A percentile compares a stretch with the other conserved stretches of the same genome.
Evolutionary conservation across 1,140 invertebrate species (phyloP).

Genomic region (Heliconius hewitsoni): DNA sequence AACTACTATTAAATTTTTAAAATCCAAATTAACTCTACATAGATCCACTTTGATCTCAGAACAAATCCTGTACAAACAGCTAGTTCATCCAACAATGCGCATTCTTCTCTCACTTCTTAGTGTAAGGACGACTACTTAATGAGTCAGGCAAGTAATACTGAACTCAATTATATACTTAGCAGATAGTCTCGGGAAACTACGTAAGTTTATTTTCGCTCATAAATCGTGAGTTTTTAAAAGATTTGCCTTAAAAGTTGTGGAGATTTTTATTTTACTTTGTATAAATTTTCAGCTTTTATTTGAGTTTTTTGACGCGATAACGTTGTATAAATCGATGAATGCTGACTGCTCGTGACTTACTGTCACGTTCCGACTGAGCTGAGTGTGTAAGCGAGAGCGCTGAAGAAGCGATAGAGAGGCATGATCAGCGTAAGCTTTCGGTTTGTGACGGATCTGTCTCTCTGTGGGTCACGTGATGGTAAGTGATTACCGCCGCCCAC

Average conservation of each 20-base stretch:
- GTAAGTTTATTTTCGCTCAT: slow-evolving; percentile 1
- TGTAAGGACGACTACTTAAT: slow-evolving; percentile 8
- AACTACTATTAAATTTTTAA: not conserved
- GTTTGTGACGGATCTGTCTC: too few relatives aligned
- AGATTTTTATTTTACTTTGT: not conserved
- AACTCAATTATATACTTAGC: slow-evolving; percentile 10
- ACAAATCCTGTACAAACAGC: not conserved
- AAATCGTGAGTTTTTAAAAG: not conserved
- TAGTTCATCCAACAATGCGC: slow-evolving; percentile 10
- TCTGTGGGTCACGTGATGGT: too few relatives aligned
- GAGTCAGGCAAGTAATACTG: slow-evolving; percentile 2
- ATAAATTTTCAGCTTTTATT: not conserved
- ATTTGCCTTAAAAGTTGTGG: not conserved
- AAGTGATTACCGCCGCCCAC: too few relatives aligned
- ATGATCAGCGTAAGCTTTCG: too few relatives aligned
- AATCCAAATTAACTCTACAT: not conserved
- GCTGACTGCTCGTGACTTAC: too few relatives aligned
- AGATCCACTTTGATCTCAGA: not conserved
- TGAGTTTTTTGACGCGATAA: not conserved
- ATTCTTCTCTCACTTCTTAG: not conserved
- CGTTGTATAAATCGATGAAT: too few relatives aligned
- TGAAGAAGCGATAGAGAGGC: too few relatives aligned
- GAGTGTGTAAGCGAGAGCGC: too few relatives aligned
- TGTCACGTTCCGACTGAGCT: too few relatives aligned
- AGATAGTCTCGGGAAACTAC: not conserved